These are phyloP conservation scores for Magallana ariakensis DNA, from an alignment of 1,140 invertebrate species.

Conservation along the genomic window DNA sequence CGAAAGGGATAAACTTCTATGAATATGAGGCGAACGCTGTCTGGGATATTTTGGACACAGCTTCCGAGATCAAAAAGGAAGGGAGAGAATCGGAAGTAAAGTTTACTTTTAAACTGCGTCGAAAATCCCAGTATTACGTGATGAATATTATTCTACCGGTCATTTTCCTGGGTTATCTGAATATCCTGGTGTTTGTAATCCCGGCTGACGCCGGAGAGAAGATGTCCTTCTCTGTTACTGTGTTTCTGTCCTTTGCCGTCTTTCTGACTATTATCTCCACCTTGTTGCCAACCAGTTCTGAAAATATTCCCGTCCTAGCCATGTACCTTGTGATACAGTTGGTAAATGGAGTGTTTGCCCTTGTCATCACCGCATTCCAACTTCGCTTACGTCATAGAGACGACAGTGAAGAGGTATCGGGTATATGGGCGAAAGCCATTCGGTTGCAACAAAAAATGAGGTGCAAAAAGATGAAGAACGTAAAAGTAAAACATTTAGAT, in stretches of 20 bases:
- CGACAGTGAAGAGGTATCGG: neutral
- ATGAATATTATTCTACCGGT: conserved; percentile 83
- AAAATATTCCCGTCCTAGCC: conserved; percentile 78
- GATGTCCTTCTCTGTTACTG: conserved; percentile 82
- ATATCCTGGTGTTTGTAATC: conserved; percentile 82
- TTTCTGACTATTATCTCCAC: conserved; percentile 83
- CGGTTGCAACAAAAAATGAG: neutral
- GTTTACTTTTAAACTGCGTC: conserved; percentile 37
- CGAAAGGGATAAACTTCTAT: neutral
- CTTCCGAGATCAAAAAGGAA: neutral
- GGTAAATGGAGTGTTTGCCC: conserved; percentile 9
- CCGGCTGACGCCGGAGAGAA: conserved; percentile 83
- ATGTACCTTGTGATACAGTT: conserved; percentile 41
- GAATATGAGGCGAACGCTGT: conserved; percentile 18
- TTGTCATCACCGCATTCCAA: conserved; percentile 29
- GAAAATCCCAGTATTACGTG: conserved; percentile 78
- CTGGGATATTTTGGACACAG: neutral
- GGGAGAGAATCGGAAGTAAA: neutral
- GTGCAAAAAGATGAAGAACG: neutral
- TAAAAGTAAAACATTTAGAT: neutral
- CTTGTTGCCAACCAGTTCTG: conserved; percentile 82
- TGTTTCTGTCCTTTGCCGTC: conserved; percentile 82
- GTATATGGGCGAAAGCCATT: neutral
- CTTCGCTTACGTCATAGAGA: conserved; percentile 39
- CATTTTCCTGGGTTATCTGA: conserved; percentile 82